Evolutionary conservation across 2,888 invertebrate genomes (phyloP).

Genomic region (Hyposoter dolosus): DNA sequence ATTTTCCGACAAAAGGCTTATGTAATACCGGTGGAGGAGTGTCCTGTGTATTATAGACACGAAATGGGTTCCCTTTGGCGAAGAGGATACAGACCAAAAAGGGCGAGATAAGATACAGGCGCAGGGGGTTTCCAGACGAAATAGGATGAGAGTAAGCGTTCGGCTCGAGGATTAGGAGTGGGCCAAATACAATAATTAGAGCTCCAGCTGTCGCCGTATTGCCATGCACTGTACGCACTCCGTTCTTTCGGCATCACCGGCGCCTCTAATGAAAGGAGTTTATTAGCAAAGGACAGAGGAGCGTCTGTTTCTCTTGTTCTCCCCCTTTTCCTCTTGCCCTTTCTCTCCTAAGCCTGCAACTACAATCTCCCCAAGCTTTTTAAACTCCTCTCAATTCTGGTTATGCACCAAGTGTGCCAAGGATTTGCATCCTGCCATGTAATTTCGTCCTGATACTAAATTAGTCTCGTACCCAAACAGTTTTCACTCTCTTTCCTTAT

Average conservation of each 20-base stretch:
- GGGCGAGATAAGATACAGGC: conserved; percentile 40
- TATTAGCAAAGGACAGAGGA: conserved; percentile 75
- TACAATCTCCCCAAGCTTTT: conserved; percentile 21
- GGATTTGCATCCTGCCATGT: conserved; percentile 80
- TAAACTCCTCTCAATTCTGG: conserved; percentile 42
- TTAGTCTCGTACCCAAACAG: conserved; percentile 72
- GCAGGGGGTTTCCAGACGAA: conserved; percentile 26
- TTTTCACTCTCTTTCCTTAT: conserved; percentile 31
- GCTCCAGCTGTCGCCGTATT: conserved; percentile 80
- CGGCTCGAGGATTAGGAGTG: conserved; percentile 66
- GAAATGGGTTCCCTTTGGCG: conserved; percentile 49
- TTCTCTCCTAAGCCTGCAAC: conserved; percentile 24
- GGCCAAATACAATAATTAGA: conserved; percentile 74
- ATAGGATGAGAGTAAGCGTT: conserved; percentile 66
- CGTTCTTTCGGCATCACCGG: conserved; percentile 78
- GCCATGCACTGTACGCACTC: conserved; percentile 76
- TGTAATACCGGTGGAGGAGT: conserved; percentile 28
- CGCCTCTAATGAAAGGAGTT: conserved; percentile 81
- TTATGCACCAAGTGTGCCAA: conserved; percentile 62
- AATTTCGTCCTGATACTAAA: conserved; percentile 80
- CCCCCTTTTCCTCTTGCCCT: background rate
- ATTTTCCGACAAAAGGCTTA: conserved; percentile 67
- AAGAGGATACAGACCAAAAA: conserved; percentile 52
- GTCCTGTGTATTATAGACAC: conserved; percentile 35
- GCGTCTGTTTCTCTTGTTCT: conserved; percentile 18